Conservation (phyloP, 2,113 vertebrate species). For the Centrocercus urophasianus region DNA sequence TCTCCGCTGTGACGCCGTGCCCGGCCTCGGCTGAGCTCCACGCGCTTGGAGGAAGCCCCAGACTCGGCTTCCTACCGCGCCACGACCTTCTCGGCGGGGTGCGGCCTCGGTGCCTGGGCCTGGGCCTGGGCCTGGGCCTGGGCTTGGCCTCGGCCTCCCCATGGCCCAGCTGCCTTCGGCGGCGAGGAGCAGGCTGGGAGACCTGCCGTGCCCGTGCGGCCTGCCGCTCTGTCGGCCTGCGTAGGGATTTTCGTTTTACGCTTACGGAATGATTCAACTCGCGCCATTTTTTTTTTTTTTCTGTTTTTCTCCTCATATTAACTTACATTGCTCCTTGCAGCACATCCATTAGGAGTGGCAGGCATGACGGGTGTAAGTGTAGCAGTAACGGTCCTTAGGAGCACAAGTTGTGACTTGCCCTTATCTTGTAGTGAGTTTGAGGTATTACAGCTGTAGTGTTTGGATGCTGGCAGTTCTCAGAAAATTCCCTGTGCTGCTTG, state of each 20-base stretch:
- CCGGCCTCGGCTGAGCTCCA: too few species aligned
- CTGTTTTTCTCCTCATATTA: neutral
- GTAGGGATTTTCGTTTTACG: accelerated
- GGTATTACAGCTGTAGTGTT: accelerated
- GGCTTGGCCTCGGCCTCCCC: too few species aligned
- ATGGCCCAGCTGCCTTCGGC: accelerated
- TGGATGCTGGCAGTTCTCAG: neutral
- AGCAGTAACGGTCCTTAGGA: accelerated
- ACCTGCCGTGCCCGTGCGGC: too few species aligned
- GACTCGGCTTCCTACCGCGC: too few species aligned
- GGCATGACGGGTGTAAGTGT: accelerated
- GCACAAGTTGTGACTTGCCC: neutral
- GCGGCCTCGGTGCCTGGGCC: accelerated
- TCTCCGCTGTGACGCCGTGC: too few species aligned
- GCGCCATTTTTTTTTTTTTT: too few species aligned
- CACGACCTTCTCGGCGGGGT: accelerated
- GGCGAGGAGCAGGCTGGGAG: too few species aligned
- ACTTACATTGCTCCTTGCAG: neutral
- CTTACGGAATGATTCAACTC: neutral
- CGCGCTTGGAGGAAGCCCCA: neutral
- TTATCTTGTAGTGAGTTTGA: accelerated
- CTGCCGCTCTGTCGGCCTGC: too few species aligned
- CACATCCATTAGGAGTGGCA: accelerated
- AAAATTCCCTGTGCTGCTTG: accelerated
- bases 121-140: accelerated